These are phyloP conservation scores for Sus cebifrons DNA, from an alignment of 2,797 vertebrate species.

Conservation along the genomic window DNA sequence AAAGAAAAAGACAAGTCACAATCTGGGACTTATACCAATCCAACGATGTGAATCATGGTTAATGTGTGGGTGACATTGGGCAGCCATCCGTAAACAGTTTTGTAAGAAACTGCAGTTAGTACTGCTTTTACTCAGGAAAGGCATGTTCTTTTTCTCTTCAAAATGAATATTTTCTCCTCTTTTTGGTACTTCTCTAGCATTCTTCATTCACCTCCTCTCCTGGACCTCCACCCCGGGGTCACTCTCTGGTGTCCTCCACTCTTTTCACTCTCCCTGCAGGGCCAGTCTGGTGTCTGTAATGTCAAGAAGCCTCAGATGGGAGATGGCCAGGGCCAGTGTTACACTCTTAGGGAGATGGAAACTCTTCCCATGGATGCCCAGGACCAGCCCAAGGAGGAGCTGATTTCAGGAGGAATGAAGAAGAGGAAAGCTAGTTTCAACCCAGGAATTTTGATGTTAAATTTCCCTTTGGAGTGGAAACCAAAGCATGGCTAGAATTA, in stretches of 20 bases:
- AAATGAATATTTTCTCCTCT: neutral
- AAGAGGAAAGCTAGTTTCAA: neutral
- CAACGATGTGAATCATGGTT: neutral
- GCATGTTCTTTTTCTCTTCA: neutral
- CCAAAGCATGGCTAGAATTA: neutral
- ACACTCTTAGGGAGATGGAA: neutral
- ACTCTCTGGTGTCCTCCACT: neutral
- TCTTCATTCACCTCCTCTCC: neutral
- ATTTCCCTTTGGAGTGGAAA: conserved; percentile 20
- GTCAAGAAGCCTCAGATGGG: neutral
- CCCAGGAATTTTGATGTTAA: neutral
- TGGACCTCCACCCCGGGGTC: neutral
- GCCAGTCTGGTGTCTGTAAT: neutral
- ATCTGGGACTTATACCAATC: neutral
- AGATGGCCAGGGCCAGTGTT: neutral
- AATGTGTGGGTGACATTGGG: neutral
- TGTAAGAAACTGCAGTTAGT: neutral
- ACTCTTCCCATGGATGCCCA: neutral
- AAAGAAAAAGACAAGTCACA: neutral
- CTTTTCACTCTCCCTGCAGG: too few species aligned
- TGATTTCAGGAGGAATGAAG: neutral
- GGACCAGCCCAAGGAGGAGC: accelerated
- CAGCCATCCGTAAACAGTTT: neutral
- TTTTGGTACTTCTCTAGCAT: neutral
- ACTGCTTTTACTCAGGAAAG: neutral